A percentile compares a stretch with the other conserved stretches of the same genome.
Conservation (phyloP, 2,113 vertebrate species). For the Pardalotus punctatus region DNA sequence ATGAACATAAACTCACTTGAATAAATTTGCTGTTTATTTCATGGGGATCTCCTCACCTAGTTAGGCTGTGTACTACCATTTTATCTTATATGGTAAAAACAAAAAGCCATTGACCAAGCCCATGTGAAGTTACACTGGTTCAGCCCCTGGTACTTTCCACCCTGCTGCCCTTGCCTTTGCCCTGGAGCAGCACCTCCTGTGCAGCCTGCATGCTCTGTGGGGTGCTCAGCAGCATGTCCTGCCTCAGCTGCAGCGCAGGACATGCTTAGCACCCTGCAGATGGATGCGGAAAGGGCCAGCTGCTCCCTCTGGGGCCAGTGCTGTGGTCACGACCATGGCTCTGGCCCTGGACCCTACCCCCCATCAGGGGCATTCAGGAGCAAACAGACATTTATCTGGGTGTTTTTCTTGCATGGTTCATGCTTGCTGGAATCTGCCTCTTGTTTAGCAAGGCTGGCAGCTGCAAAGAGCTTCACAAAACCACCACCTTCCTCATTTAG, state of each 20-base stretch:
- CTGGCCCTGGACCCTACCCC: background rate
- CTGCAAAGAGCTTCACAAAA: background rate
- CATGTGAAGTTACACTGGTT: background rate
- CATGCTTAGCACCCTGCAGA: accelerated
- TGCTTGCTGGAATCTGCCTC: background rate
- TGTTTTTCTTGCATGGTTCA: accelerated
- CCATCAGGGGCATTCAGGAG: background rate
- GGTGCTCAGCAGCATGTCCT: background rate
- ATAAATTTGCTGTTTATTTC: background rate
- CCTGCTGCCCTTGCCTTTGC: background rate
- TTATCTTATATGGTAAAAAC: background rate
- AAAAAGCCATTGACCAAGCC: background rate
- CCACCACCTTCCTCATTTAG: background rate
- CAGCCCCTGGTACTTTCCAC: background rate
- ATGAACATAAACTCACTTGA: background rate
- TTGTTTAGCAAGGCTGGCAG: background rate
- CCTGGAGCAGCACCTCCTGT: background rate
- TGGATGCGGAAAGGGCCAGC: background rate
- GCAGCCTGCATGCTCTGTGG: background rate
- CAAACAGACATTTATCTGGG: background rate
- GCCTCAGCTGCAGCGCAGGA: background rate
- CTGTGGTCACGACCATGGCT: accelerated
- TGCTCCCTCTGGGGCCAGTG: background rate
- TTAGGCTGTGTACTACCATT: background rate
- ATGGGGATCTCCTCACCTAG: background rate